phyloP scores from a whole-genome alignment of 2,113 vertebrate genomes.

The Platanista minor region DNA sequence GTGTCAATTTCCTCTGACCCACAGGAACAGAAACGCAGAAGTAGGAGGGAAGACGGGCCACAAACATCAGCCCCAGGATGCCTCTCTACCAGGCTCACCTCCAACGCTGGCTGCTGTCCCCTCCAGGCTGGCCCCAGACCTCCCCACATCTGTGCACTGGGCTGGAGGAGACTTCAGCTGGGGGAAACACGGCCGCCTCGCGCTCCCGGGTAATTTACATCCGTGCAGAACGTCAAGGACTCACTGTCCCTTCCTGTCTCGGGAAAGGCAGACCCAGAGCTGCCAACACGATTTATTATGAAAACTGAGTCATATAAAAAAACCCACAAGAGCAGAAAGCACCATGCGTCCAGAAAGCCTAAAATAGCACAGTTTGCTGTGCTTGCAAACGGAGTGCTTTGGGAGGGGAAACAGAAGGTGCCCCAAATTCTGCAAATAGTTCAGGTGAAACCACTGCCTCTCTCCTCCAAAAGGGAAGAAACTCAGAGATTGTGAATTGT shows the following conservation, averaged over 20 bases:
- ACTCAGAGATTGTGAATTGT: background rate
- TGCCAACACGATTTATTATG: background rate
- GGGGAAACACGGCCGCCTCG: background rate
- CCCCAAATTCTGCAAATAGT: background rate
- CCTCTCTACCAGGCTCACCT: background rate
- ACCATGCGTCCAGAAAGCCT: background rate
- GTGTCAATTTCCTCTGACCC: background rate
- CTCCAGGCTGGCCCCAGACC: background rate
- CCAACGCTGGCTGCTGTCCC: background rate
- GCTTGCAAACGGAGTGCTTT: fast-evolving
- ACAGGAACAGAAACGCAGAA: background rate
- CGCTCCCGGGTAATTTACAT: background rate
- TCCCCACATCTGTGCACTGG: background rate
- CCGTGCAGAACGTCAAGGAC: fast-evolving
- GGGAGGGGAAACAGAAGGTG: background rate
- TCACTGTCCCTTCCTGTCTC: background rate
- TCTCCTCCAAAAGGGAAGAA: background rate
- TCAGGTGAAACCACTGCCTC: background rate
- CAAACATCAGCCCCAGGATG: background rate
- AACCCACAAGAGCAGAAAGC: background rate
- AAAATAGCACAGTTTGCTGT: background rate
- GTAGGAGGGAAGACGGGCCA: background rate
- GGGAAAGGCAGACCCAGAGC: background rate
- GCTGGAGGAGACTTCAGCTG: background rate
- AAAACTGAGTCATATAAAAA: slow-evolving; percentile 3